Evolutionary conservation across 2,888 invertebrate genomes (phyloP).

Genomic region (Pilophorus perplexus): DNA sequence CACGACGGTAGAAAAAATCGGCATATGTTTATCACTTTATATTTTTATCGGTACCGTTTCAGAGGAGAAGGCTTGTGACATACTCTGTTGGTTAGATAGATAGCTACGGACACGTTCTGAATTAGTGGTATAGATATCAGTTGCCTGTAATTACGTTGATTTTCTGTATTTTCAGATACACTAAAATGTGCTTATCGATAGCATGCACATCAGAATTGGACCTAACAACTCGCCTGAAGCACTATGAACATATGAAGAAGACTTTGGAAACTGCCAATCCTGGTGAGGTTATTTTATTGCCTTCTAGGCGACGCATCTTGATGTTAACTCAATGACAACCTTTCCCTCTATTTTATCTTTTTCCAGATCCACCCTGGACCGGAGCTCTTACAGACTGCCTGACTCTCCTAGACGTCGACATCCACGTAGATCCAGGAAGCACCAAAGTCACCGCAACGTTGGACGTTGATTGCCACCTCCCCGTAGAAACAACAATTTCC

Average conservation of each 20-base stretch:
- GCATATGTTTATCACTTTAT: too few species aligned
- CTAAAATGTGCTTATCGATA: conserved; percentile 75
- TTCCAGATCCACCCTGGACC: conserved; percentile 56
- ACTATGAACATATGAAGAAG: conserved; percentile 80
- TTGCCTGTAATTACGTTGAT: background rate
- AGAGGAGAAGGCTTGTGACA: too few species aligned
- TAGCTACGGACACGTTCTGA: too few species aligned
- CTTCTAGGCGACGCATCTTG: background rate
- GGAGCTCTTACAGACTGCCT: conserved; percentile 55
- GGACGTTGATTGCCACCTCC: conserved; percentile 21
- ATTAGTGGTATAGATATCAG: background rate
- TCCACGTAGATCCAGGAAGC: conserved; percentile 53
- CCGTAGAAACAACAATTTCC: conserved; percentile 12
- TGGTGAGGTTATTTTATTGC: conserved; percentile 45
- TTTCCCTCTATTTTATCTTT: too few species aligned
- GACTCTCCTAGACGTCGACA: conserved; percentile 57
- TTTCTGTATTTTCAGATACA: conserved; percentile 58
- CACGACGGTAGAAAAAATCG: too few species aligned
- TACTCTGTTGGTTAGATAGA: too few species aligned
- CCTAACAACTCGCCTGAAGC: conserved; percentile 69
- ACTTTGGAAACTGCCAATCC: conserved; percentile 46
- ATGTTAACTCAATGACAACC: background rate
- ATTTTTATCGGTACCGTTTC: too few species aligned
- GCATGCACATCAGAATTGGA: conserved; percentile 74
- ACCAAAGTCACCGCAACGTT: conserved; percentile 40